phyloP scores from a whole-genome alignment of 2,113 vertebrate genomes.

The Dipodomys spectabilis region DNA sequence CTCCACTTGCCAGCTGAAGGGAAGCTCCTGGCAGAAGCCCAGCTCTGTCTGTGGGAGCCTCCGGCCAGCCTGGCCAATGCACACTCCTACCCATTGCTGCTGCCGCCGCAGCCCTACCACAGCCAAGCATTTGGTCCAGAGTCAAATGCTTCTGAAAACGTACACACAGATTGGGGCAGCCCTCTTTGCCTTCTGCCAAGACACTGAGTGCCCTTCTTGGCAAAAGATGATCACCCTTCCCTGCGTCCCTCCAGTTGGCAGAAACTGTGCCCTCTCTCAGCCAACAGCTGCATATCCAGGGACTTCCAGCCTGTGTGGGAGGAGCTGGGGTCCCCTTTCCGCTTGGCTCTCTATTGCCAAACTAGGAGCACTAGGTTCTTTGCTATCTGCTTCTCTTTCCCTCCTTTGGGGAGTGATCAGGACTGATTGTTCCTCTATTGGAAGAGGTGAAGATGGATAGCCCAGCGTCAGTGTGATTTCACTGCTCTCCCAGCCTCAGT shows the following conservation, averaged over 20 bases:
- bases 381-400: neutral
- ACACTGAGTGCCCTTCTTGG: conserved; percentile 80
- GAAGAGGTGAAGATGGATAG: neutral
- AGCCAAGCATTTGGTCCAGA: conserved; percentile 78
- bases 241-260: conserved; percentile 76
- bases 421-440: neutral
- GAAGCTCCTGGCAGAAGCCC: conserved; percentile 78
- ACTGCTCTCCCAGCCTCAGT: neutral
- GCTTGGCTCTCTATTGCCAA: neutral
- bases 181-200: conserved; percentile 81
- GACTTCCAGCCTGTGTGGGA: conserved; percentile 16
- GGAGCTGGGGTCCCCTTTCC: conserved; percentile 1
- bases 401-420: neutral
- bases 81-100: conserved; percentile 64
- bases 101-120: conserved; percentile 36
- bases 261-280: conserved; percentile 10
- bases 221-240: conserved; percentile 74
- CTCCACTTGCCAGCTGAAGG: conserved; percentile 77
- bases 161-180: conserved; percentile 75
- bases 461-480: neutral
- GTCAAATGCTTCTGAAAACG: conserved; percentile 81
- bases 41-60: conserved; percentile 75
- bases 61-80: conserved; percentile 74
- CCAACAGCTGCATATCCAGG: conserved; percentile 72
- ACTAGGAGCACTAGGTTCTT: neutral